Evolutionary conservation across 2,888 invertebrate genomes (phyloP).

Genomic region (Anthophora plumipes): DNA sequence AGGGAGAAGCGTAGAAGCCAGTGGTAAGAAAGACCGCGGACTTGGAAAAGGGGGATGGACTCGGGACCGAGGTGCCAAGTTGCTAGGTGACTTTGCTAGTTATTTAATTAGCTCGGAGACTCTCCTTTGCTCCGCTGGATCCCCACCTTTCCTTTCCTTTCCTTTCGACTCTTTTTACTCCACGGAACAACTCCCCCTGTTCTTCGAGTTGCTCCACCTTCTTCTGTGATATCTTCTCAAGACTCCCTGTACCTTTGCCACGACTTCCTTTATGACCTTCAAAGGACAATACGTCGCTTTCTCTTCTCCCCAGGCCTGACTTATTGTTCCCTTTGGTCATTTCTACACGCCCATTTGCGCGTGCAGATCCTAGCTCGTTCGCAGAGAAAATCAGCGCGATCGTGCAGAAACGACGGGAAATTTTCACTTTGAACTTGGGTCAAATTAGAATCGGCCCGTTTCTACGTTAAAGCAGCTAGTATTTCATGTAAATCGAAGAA

Average conservation of each 20-base stretch:
- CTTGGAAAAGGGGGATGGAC: conserved; percentile 71
- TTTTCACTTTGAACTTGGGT: conserved; percentile 49
- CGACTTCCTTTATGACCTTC: conserved; percentile 63
- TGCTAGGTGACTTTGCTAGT: conserved; percentile 82
- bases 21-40: conserved; percentile 73
- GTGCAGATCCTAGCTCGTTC: conserved; percentile 11
- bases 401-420: conserved; percentile 36
- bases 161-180: conserved; percentile 68
- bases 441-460: conserved; percentile 33
- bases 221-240: conserved; percentile 22
- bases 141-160: no score
- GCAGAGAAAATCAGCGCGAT: conserved; percentile 23
- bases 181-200: conserved; percentile 29
- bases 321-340: conserved; percentile 63
- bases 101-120: conserved; percentile 83
- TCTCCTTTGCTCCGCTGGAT: conserved; percentile 75
- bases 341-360: conserved; percentile 37
- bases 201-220: neutral
- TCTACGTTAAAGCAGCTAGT: neutral
- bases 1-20: conserved; percentile 71
- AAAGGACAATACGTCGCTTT: conserved; percentile 53
- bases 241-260: conserved; percentile 46
- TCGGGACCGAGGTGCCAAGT: conserved; percentile 79
- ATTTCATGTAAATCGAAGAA: neutral
- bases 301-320: conserved; percentile 21